Evolutionary conservation across 2,113 vertebrate species (phyloP).

Genomic region (Oryzias melastigma): DNA sequence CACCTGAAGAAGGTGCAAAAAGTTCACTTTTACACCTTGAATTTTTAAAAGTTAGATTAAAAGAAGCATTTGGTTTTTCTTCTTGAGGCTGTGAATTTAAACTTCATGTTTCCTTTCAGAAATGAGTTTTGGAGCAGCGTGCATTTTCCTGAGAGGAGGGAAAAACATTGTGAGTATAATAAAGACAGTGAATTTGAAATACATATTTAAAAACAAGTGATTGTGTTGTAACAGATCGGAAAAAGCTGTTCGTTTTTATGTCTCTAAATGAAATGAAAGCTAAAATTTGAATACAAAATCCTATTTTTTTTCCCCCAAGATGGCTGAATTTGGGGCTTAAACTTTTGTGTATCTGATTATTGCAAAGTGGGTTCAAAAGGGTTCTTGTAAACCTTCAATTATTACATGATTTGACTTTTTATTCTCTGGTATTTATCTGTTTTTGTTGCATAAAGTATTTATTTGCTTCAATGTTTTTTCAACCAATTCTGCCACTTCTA

Average conservation of each 20-base stretch:
- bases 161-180: conserved; percentile 82
- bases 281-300: conserved; percentile 7
- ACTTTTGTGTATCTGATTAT: too few relatives aligned
- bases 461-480: too few relatives aligned
- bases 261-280: not conserved
- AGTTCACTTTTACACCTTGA: not conserved
- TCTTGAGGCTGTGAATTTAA: not conserved
- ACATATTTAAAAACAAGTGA: conserved; percentile 20
- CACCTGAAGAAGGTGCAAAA: conserved; percentile 40
- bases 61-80: not conserved
- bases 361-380: too few relatives aligned
- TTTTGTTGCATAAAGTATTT: too few relatives aligned
- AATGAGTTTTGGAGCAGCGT: conserved; percentile 84
- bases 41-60: not conserved
- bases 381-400: too few relatives aligned
- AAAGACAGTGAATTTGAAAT: not conserved
- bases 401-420: too few relatives aligned
- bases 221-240: not conserved
- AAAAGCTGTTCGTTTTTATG: not conserved
- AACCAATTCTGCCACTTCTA: too few relatives aligned
- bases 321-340: too few relatives aligned
- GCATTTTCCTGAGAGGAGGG: conserved; percentile 86
- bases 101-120: conserved; percentile 20
- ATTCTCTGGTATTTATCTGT: too few relatives aligned
- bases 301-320: not conserved